Conservation (phyloP, 37 sponge, comb jelly and placozoan species). For the Aplysina aerophoba region DNA sequence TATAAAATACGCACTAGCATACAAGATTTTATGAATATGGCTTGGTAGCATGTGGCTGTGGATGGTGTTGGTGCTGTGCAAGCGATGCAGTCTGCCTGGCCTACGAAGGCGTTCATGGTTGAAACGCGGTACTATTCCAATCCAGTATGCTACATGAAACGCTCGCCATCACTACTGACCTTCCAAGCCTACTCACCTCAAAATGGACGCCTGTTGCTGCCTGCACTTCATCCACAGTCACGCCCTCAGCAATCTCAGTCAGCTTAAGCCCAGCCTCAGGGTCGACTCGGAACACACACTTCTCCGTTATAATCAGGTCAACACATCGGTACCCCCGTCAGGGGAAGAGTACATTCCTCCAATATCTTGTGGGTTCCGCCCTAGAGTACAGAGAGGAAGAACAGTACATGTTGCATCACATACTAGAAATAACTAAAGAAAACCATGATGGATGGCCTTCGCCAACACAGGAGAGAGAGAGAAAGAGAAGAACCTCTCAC, state of each 20-base stretch:
- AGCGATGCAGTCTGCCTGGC: too few species aligned
- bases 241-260: constrained; percentile 80
- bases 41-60: too few species aligned
- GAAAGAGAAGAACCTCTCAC: neutral
- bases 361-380: constrained; percentile 88
- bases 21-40: too few species aligned
- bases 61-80: too few species aligned
- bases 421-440: neutral
- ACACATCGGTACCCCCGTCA: constrained; percentile 93
- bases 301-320: constrained; percentile 90
- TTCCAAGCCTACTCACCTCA: constrained; percentile 80
- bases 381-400: constrained; percentile 9
- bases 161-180: too few species aligned
- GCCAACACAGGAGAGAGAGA: neutral
- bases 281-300: constrained; percentile 91
- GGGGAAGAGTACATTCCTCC: constrained; percentile 87
- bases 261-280: constrained; percentile 67
- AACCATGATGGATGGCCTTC: too few species aligned
- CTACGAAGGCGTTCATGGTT: too few species aligned
- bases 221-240: constrained; percentile 80
- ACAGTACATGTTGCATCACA: neutral
- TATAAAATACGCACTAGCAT: too few species aligned
- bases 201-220: constrained; percentile 83
- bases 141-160: too few species aligned
- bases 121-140: too few species aligned